Percentiles rank a stretch among this genome's conserved stretches.
Evolutionary conservation across 2,888 invertebrate species (phyloP).

Genomic region (Heteromurus nitidus): DNA sequence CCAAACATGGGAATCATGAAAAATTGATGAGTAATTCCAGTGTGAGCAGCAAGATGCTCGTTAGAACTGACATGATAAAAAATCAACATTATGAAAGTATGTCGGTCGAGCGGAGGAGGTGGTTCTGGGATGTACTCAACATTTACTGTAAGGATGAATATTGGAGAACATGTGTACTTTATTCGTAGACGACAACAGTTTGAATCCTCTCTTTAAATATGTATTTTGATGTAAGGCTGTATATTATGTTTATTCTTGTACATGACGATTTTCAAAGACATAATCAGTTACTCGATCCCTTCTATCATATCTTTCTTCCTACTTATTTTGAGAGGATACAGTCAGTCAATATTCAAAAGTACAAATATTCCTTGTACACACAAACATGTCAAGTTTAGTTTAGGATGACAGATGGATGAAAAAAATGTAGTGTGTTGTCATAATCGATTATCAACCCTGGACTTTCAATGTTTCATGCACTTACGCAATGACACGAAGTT

Average conservation of each 20-base stretch:
- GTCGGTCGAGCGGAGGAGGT: no score
- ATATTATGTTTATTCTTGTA: not conserved
- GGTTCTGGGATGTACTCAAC: no score
- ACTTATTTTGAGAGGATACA: not conserved
- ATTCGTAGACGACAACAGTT: no score
- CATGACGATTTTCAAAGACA: conserved; percentile 6
- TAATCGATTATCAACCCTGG: no score
- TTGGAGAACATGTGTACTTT: not conserved
- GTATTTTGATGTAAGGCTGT: not conserved
- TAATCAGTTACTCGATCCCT: conserved; percentile 44
- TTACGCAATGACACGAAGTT: not conserved
- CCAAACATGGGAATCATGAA: conserved; percentile 53
- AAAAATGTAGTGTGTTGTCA: not conserved
- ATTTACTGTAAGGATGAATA: not conserved
- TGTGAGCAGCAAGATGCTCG: not conserved
- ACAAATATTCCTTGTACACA: conserved; percentile 25
- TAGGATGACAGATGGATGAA: conserved; percentile 49
- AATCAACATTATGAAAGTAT: not conserved
- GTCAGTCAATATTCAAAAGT: no score
- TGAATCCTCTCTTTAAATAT: not conserved
- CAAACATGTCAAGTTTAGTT: conserved; percentile 52
- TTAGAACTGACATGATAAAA: not conserved
- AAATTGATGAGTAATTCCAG: conserved; percentile 63
- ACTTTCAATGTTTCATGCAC: not conserved
- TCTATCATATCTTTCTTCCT: not conserved